Evolutionary conservation across 2,888 invertebrate species (phyloP).

Genomic region (Gymnoscelis rufifasciata): DNA sequence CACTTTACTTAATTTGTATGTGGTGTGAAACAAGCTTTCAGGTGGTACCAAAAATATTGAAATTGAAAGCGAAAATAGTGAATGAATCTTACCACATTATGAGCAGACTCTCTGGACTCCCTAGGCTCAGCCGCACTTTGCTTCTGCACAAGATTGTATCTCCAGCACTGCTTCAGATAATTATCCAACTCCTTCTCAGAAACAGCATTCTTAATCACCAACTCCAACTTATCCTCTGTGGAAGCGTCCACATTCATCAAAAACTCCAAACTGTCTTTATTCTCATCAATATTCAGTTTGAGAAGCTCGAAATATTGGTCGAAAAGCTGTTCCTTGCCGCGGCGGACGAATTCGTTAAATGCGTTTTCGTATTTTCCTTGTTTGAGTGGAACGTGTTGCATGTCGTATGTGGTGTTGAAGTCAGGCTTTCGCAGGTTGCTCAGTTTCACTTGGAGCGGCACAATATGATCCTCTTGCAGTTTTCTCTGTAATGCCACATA

Average conservation of each 20-base stretch:
- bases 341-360: conserved; percentile 60
- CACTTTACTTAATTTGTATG: too few species aligned
- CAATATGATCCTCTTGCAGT: conserved; percentile 52
- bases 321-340: conserved; percentile 62
- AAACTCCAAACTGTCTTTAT: conserved; percentile 50
- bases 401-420: conserved; percentile 56
- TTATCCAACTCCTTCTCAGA: conserved; percentile 64
- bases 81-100: conserved; percentile 46
- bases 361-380: conserved; percentile 58
- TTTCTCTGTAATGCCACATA: conserved; percentile 46
- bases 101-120: conserved; percentile 35
- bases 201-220: conserved; percentile 48
- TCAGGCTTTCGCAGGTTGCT: conserved; percentile 49
- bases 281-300: conserved; percentile 33
- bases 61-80: too few species aligned
- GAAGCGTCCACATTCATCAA: conserved; percentile 56
- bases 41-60: too few species aligned
- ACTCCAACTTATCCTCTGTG: conserved; percentile 64
- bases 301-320: conserved; percentile 50
- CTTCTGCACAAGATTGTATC: conserved; percentile 56
- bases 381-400: conserved; percentile 50
- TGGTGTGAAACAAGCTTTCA: too few species aligned
- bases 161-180: conserved; percentile 66
- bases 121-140: conserved; percentile 29
- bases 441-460: conserved; percentile 54